Evolutionary conservation across 1,140 invertebrate genomes (phyloP), one percentile per base, ranked within the genome.

Genomic region (Euura lappo): DNA sequence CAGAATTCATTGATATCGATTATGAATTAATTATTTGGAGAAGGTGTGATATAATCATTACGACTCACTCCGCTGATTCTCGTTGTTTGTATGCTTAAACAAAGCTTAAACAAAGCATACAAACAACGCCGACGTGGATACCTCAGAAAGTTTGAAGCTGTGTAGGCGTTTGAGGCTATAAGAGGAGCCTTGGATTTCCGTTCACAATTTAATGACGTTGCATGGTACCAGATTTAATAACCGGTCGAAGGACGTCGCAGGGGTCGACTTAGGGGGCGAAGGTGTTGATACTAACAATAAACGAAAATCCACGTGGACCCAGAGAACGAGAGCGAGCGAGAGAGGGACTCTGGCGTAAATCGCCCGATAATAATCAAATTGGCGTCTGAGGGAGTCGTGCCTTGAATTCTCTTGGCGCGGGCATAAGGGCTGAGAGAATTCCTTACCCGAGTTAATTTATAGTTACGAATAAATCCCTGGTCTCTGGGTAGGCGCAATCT

Each of bases 281-380:
- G 51, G 13, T 11, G 8, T 11, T n/a, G 51, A 60, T 60, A 60
- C 51, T 60, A 28, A 28, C 28, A 28, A 28, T 28, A 60, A 60
- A 60, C 51, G 51, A 60, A 60, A 60, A 60, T 8, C 51, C 51
- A n/a, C 51, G 51, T 60, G 51, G 13, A 60, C 51, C 13, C 8
- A 8, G 51, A n/a, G 51, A 6, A n/a, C 51, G 8, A n/a, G 51
- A 60, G 10, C 10, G 6, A 60, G 13, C 51, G 51, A 60, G 3
- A 60, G 51, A 60, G 51, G 6, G 6, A 60, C 3, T 28, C 51
- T n/a, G 6, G 51, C 51, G 51, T 6, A 60, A 60, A 60, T 60
- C 51, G 51, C 8, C 51, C 51, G 51, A 60, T 60, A 60, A 60
- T 60, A 60, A 60, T 60, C 51, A 60, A 60, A 60, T 60, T 60